Evolutionary conservation across 2,113 vertebrate species (phyloP), one percentile per base, ranked within the genome.

Genomic region (Aspidoscelis tigris): DNA sequence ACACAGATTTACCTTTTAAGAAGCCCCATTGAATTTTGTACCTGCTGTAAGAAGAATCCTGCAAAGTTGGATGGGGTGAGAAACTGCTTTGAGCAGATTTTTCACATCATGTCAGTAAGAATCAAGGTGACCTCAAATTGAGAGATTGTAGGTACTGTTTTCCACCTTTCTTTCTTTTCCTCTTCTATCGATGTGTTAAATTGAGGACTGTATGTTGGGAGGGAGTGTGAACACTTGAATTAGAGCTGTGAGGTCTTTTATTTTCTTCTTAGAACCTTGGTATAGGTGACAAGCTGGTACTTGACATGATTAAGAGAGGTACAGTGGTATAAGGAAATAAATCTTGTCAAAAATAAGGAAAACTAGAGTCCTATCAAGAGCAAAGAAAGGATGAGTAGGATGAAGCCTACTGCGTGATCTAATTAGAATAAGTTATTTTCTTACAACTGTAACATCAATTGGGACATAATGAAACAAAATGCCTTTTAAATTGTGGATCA

Each of bases 61-160:
- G 58, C 58, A 61, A 61, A 61, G 58, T 18, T 61, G 18, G 14
- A 61, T 14, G 58, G 12, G 58, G 18, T 14, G 58, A 16, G 58
- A n/a, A 73, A 83, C 73, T 50, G 16, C 69, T 22, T 77, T 84
- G 86, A 76, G 72, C 76, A 87, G 79, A 61, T 80, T 65, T n/a
- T 0, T 69, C 2, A 85, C 83, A 21, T 4, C 65, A 58, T 89
- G 41, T 73, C 68, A 24, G 8, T 50, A 61, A 74, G 76, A 83
- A 82, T 76, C 24, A 84, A 20, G 33, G 81, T 50, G 4, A 71
- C 2, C 39, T n/a, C 75, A 71, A 20, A 76, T 69, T 53, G 82
- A 33, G 26, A 41, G 44, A 65, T 39, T 33, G 7, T 83, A 65
- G 0, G 0, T 71, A 8, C 39, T 58, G 66, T 39, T 55, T 33